Evolutionary conservation across 2,797 vertebrate genomes (phyloP), one percentile per base, ranked within the genome.

Genomic region (Dendrocincla fuliginosa): DNA sequence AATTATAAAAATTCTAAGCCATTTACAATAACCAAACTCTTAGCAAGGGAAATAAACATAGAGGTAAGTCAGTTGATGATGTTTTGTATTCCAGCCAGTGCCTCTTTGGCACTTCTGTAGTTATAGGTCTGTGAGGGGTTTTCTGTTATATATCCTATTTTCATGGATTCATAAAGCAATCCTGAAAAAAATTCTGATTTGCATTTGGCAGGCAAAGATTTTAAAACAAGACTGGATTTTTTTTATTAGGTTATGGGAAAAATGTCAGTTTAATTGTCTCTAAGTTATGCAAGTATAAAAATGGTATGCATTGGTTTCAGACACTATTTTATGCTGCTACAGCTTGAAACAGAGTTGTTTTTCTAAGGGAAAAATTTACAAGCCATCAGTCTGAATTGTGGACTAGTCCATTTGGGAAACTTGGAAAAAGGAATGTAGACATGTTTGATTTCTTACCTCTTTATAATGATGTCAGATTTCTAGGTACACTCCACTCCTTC

Each of bases 1-100:
- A 97, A 97, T 98, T 97, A 97, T 95, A 95, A 61, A 98, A 97
- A 94, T 96, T 97, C 85, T 83, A 95, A 97, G 96, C 75, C 88
- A 95, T 95, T 97, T 93, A 97, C 94, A 97, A 88, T 97, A 98
- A 97, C 91, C 11, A 87, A 96, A 95, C 76, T 91, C 87, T 97
- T 98, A 97, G 79, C 85, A 96, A 96, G 84, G 96, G 70, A 95
- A 90, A 92, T 92, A 89, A 97, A 97, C 94, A 63, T 94, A 94
- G 92, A 97, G 42, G 41, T 93, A 95, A 96, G 88, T 93, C 95
- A 90, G 47, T 64, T 95, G 91, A 82, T 86, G 73, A 90, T 68
- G 41, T 76, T 97, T 57, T 32, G 22, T 84, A 81, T 91, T 92
- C 57, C 28, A 96, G 11, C 32, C 2, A 5, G 79, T 9, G 57